phyloP scores from a whole-genome alignment of 2,888 invertebrate species.

The Drosophila rubida region DNA sequence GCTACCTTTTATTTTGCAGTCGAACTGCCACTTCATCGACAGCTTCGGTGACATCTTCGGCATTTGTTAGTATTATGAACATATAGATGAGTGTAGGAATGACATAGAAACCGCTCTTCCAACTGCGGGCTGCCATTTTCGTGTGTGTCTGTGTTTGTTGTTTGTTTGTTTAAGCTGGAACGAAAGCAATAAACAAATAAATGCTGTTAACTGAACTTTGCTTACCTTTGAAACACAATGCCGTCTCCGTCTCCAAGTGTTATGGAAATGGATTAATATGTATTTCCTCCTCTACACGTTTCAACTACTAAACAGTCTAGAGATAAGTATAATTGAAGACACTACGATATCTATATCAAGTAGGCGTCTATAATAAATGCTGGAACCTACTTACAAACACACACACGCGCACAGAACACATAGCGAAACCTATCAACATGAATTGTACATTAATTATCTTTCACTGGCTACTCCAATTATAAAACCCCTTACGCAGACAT shows the following conservation, averaged over 20 bases:
- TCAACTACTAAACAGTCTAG: neutral
- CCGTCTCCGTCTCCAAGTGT: neutral
- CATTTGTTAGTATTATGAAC: constrained; percentile 13
- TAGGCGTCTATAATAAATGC: constrained; percentile 21
- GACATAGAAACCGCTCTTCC: constrained; percentile 12
- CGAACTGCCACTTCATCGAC: constrained; percentile 25
- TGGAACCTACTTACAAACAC: constrained; percentile 6
- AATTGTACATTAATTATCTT: constrained; percentile 42
- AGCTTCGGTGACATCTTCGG: constrained; percentile 22
- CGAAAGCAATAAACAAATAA: constrained; percentile 17
- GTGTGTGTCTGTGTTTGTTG: neutral
- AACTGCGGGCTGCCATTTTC: constrained; percentile 25
- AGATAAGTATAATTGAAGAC: constrained; percentile 20
- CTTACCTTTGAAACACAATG: constrained; percentile 6
- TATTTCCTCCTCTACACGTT: neutral
- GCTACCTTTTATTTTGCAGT: constrained; percentile 14
- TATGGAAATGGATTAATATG: constrained; percentile 5
- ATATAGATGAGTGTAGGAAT: constrained; percentile 27
- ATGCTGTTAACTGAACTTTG: constrained; percentile 1
- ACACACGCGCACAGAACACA: neutral
- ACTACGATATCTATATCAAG: constrained; percentile 15
- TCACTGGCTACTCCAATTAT: constrained; percentile 36
- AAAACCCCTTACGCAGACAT: constrained; percentile 9
- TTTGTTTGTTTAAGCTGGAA: constrained; percentile 33
- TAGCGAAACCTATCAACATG: constrained; percentile 21